Evolutionary conservation across 2,888 invertebrate genomes (phyloP), one percentile per base, ranked within the genome.

Genomic region (Lobophora halterata): DNA sequence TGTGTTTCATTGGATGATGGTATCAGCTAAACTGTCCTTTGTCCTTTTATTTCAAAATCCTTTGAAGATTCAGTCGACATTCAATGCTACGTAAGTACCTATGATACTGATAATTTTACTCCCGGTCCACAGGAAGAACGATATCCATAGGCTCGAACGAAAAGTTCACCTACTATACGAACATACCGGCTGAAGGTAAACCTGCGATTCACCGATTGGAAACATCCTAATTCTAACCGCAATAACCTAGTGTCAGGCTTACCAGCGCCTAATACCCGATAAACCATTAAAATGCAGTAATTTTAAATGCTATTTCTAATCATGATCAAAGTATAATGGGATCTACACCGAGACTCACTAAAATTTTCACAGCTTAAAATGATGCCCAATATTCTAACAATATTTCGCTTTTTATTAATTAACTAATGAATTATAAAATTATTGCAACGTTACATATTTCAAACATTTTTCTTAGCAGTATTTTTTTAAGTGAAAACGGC

Each of bases 141-240:
- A 75, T 86, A 70, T 85, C 86, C 52, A 76, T 87, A 77, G 79
- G 85, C 70, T 71, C 83, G 71, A 79, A 71, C 60, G 78, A 82
- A 79, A 71, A 65, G 61, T 82, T 79, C 80, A 65, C 67, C 79
- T 80, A 78, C 83, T 83, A 65, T 83, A 82, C 76, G 85, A 80
- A 75, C 71, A 74, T 77, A 71, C 72, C 71, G 64, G 69, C 75
- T 55, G 86, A 86, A 86, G 87, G 87, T 86, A 87, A 85, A 76
- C n/a, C n/a, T n/a, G 65, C 61, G 67, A 69, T 71, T 58, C 69
- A 74, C 66, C 71, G 64, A 77, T 66, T 79, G 79, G 74, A 72
- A 73, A 65, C 55, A 69, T 61, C 64, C 70, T 75, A 79, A 75
- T 74, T 73, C 63, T 61, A 85, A 82, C 86, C 66, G 71, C 64